These are phyloP conservation scores for Erynnis tages DNA, from an alignment of 2,888 invertebrate species.

Conservation along the genomic window DNA sequence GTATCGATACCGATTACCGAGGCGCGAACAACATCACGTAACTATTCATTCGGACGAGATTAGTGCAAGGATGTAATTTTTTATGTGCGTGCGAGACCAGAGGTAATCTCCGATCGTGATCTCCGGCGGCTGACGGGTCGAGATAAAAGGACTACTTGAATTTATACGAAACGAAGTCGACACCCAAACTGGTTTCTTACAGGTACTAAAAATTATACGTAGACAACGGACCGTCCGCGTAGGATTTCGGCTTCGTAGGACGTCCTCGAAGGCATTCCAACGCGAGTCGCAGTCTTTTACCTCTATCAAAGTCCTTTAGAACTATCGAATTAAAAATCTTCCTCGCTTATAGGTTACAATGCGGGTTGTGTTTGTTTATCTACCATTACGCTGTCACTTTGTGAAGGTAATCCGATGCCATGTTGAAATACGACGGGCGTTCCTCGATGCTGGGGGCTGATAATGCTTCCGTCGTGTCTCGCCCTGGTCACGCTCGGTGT, in stretches of 20 bases:
- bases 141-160: slow-evolving; percentile 57
- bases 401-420: slow-evolving; percentile 15
- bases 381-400: slow-evolving; percentile 5
- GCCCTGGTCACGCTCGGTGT: slow-evolving; percentile 50
- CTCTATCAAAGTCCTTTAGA: too few relatives aligned
- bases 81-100: slow-evolving; percentile 29
- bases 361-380: background rate
- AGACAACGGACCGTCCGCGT: slow-evolving; percentile 55
- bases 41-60: slow-evolving; percentile 47
- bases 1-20: slow-evolving; percentile 34
- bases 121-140: slow-evolving; percentile 36
- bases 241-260: slow-evolving; percentile 54
- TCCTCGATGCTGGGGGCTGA: slow-evolving; percentile 50
- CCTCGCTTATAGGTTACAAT: slow-evolving; percentile 21
- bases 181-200: slow-evolving; percentile 68
- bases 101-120: slow-evolving; percentile 35
- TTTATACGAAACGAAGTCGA: slow-evolving; percentile 57
- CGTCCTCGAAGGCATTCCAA: slow-evolving; percentile 66
- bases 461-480: slow-evolving; percentile 54
- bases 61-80: slow-evolving; percentile 46
- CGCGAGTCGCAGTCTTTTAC: slow-evolving; percentile 30
- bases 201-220: slow-evolving; percentile 76
- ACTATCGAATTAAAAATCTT: background rate
- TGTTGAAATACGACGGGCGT: slow-evolving; percentile 35
- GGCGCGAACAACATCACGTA: slow-evolving; percentile 53